Evolutionary conservation across 2,888 invertebrate species (phyloP).

Genomic region (Xestoiulus laeticollis): DNA sequence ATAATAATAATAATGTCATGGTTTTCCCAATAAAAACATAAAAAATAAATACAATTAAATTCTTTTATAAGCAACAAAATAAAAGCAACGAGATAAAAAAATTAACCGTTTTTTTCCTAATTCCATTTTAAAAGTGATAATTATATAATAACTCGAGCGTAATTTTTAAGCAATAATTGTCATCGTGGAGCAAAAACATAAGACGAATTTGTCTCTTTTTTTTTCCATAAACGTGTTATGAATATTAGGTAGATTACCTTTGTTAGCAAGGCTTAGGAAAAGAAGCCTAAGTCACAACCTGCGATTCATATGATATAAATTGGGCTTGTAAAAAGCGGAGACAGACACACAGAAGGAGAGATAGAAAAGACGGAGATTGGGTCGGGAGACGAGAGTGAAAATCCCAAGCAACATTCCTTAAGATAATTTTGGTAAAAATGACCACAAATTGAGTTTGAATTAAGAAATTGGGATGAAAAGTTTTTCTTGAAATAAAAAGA

Average conservation of each 20-base stretch:
- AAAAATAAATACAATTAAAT: slow-evolving; percentile 42
- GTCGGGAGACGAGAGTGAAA: slow-evolving; percentile 14
- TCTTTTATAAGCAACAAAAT: slow-evolving; percentile 38
- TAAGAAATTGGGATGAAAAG: not conserved
- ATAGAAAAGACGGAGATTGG: slow-evolving; percentile 30
- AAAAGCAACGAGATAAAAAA: slow-evolving; percentile 39
- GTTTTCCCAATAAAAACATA: slow-evolving; percentile 28
- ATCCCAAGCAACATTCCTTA: slow-evolving; percentile 43
- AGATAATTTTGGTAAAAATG: slow-evolving; percentile 40
- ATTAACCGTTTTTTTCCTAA: slow-evolving; percentile 6
- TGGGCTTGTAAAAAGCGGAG: slow-evolving; percentile 31
- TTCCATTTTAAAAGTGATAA: slow-evolving; percentile 31
- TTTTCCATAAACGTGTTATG: slow-evolving; percentile 8
- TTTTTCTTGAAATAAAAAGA: not conserved
- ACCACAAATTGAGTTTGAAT: slow-evolving; percentile 25
- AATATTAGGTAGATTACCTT: not conserved
- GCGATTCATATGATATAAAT: slow-evolving; percentile 41
- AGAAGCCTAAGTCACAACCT: slow-evolving; percentile 39
- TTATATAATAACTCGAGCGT: slow-evolving; percentile 25
- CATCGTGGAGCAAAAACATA: slow-evolving; percentile 17
- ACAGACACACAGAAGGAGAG: slow-evolving; percentile 27
- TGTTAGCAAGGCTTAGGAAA: slow-evolving; percentile 39
- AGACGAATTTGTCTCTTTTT: slow-evolving; percentile 1
- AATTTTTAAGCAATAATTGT: slow-evolving; percentile 23
- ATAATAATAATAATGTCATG: slow-evolving; percentile 27